Percentiles rank a stretch among this genome's conserved stretches.
phyloP scores from a whole-genome alignment of 2,888 invertebrate genomes.

The Lasioglossum oenotherae region DNA sequence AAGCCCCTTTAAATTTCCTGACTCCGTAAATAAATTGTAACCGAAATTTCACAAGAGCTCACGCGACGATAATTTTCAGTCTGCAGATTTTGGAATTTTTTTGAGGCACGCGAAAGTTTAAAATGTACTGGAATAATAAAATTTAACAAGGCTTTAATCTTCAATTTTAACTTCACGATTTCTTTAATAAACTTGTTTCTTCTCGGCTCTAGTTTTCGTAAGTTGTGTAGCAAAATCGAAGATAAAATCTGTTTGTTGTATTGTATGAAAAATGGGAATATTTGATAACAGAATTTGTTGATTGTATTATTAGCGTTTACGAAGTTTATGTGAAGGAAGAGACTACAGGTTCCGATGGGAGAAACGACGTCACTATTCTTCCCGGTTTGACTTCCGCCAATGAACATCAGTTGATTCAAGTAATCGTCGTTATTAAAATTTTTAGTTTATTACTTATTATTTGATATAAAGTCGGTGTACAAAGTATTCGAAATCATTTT shows the following conservation, averaged over 20 bases:
- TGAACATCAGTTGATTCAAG: conserved; percentile 75
- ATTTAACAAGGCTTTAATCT: neutral
- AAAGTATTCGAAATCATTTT: too few relatives aligned
- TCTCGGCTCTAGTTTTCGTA: neutral
- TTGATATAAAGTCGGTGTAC: too few relatives aligned
- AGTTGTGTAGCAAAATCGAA: neutral
- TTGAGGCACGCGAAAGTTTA: neutral
- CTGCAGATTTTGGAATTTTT: neutral
- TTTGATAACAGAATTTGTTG: neutral
- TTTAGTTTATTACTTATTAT: neutral
- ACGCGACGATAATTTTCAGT: neutral
- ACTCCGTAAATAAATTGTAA: neutral
- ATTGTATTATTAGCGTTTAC: conserved; percentile 73
- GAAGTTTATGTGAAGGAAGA: conserved; percentile 82
- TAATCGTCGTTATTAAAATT: conserved; percentile 54
- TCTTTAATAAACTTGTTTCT: neutral
- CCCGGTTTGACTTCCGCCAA: conserved; percentile 62
- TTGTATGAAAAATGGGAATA: neutral
- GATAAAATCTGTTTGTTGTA: neutral
- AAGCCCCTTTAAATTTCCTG: neutral
- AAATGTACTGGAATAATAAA: neutral
- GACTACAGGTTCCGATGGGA: conserved; percentile 60
- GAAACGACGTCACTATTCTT: conserved; percentile 61
- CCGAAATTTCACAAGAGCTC: neutral
- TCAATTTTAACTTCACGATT: neutral